Conservation (phyloP, 1,140 invertebrate species). For the Scaptomyza montana region DNA sequence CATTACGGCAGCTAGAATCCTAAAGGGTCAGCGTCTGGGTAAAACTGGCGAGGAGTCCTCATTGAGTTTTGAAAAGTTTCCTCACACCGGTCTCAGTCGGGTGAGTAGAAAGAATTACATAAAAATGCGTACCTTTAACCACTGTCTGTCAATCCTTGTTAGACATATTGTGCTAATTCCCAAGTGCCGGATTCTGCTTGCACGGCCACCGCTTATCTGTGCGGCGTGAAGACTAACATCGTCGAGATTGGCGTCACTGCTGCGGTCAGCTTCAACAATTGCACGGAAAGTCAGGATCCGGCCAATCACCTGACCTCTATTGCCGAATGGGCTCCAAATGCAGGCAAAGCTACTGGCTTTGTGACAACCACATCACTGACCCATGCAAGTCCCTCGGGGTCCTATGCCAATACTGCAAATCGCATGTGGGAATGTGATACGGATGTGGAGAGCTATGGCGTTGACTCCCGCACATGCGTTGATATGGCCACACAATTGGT, state of each 20-base stretch:
- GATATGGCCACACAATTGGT: constrained; percentile 87
- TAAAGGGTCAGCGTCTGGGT: constrained; percentile 86
- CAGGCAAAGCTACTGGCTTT: constrained; percentile 85
- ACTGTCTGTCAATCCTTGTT: not conserved
- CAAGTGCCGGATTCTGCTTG: constrained; percentile 93
- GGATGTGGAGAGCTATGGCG: constrained; percentile 68
- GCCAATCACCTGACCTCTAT: constrained; percentile 87
- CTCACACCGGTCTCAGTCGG: constrained; percentile 88
- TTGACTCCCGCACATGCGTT: constrained; percentile 78
- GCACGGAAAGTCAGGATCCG: constrained; percentile 86
- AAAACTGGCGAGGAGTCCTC: constrained; percentile 87
- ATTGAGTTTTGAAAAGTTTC: constrained; percentile 91
- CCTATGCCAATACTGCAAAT: constrained; percentile 86
- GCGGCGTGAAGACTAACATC: constrained; percentile 89
- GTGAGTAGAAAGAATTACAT: constrained; percentile 29
- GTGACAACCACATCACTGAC: constrained; percentile 80
- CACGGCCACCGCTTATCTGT: constrained; percentile 88
- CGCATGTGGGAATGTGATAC: constrained; percentile 92
- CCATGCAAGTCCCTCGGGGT: constrained; percentile 76
- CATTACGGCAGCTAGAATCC: constrained; percentile 88
- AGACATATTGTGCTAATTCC: constrained; percentile 88
- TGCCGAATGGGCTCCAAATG: constrained; percentile 92
- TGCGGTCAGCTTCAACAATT: constrained; percentile 87
- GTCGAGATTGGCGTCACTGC: constrained; percentile 87
- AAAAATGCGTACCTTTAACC: not conserved